Percentiles rank a stretch among this genome's conserved stretches.
phyloP scores from a whole-genome alignment of 2,797 vertebrate species.

The Antennarius maculatus region DNA sequence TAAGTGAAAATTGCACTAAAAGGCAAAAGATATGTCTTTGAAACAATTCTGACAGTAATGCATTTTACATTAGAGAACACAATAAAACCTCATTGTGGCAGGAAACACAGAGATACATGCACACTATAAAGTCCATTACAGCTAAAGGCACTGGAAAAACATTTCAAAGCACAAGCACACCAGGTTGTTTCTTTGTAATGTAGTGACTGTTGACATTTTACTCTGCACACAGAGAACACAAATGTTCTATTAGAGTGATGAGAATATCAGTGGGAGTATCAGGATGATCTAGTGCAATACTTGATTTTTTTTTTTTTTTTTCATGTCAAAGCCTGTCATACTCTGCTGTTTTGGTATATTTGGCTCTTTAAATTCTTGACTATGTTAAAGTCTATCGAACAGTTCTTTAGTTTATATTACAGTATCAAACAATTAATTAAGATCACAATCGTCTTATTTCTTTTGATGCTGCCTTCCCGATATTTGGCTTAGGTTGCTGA shows the following conservation, averaged over 20 bases:
- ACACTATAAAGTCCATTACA: too few species aligned
- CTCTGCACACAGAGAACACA: background rate
- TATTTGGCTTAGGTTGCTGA: too few species aligned
- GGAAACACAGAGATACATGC: too few species aligned
- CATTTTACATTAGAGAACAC: background rate
- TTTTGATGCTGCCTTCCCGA: too few species aligned
- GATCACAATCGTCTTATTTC: too few species aligned
- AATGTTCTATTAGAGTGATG: background rate
- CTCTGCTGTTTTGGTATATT: background rate
- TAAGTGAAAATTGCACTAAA: background rate
- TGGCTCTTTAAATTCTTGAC: background rate
- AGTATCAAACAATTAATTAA: too few species aligned
- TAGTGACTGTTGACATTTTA: background rate
- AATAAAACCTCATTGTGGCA: too few species aligned
- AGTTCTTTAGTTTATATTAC: too few species aligned
- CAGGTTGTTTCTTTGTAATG: background rate
- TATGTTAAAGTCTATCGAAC: background rate
- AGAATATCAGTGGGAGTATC: background rate
- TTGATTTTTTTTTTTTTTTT: background rate
- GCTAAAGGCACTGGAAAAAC: too few species aligned
- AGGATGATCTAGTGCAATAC: background rate
- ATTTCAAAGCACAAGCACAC: too few species aligned
- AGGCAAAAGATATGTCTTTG: too few species aligned
- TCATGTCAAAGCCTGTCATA: background rate
- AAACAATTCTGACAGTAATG: background rate